These are phyloP conservation scores for Chloroceryle inda DNA, from an alignment of 2,797 vertebrate genomes.

Conservation along the genomic window DNA sequence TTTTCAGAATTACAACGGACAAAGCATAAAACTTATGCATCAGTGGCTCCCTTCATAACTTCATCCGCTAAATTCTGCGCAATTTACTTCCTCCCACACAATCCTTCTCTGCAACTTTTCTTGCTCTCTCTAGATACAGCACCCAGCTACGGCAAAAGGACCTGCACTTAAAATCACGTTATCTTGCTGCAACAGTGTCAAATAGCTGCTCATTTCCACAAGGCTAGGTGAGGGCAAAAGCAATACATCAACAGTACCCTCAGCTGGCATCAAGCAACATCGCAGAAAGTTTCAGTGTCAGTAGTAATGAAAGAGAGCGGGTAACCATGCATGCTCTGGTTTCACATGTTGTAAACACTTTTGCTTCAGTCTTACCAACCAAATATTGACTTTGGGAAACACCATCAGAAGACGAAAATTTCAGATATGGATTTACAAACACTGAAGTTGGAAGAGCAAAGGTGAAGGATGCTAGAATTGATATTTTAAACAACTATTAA, in stretches of 20 bases:
- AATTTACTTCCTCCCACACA: not conserved
- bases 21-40: not conserved
- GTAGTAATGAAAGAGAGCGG: not conserved
- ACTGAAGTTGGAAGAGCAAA: not conserved
- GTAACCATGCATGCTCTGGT: not conserved
- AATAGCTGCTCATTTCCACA: not conserved
- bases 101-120: not conserved
- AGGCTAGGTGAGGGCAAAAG: not conserved
- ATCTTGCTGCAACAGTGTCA: not conserved
- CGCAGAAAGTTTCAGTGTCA: not conserved
- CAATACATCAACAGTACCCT: not conserved
- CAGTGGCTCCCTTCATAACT: not conserved
- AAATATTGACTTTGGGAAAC: not conserved
- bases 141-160: not conserved
- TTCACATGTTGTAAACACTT: not conserved
- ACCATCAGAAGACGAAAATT: not conserved
- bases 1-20: not conserved
- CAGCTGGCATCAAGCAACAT: not conserved
- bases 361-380: not conserved
- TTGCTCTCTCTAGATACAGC: not conserved
- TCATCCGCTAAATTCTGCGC: not conserved
- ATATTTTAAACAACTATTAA: not conserved
- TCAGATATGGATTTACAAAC: not conserved
- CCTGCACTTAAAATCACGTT: not conserved
- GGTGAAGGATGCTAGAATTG: not conserved